Conservation (phyloP, 35 echinoderm and acorn worm genomes). For the Lytechinus variegatus region DNA sequence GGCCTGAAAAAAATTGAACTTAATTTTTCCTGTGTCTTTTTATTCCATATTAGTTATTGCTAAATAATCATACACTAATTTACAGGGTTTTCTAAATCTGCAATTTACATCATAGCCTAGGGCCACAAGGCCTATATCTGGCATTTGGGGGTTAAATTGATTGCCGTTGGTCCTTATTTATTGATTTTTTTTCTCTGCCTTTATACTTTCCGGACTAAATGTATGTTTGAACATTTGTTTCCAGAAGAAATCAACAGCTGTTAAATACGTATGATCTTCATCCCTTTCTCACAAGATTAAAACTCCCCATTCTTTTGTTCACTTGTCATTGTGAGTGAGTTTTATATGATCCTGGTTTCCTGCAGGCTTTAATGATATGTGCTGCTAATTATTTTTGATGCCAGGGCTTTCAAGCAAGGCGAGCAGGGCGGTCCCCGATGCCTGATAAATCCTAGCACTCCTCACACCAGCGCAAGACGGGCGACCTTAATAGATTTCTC, state of each 20-base stretch:
- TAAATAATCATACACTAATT: no score
- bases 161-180: no score
- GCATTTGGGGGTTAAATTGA: no score
- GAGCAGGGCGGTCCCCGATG: not conserved
- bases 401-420: constrained; percentile 15
- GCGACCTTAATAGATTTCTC: not conserved
- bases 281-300: not conserved
- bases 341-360: not conserved
- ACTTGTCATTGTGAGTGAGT: not conserved
- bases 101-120: no score
- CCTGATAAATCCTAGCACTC: not conserved
- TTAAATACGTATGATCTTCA: not conserved
- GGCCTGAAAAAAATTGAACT: no score
- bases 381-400: constrained; percentile 19
- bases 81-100: no score
- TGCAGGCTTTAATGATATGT: constrained; percentile 3
- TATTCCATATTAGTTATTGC: no score
- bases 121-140: no score
- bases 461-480: not conserved
- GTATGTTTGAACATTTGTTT: not conserved
- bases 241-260: constrained; percentile 1
- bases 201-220: no score
- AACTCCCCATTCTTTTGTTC: not conserved
- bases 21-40: no score
- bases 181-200: no score